phyloP scores from a whole-genome alignment of 2,888 invertebrate genomes.

The Podotricha telesiphe region DNA sequence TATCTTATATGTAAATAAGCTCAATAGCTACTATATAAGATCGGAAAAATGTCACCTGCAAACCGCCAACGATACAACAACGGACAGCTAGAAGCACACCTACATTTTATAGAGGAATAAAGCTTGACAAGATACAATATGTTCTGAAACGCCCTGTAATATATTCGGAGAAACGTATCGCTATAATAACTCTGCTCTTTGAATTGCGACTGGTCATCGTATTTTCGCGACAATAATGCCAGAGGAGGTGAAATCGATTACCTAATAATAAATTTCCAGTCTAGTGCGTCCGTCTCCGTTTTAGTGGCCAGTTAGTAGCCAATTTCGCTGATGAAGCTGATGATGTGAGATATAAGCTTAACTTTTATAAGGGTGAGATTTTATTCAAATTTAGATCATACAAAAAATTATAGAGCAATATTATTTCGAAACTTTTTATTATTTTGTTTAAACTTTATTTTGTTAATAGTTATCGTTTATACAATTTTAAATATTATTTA shows the following conservation, averaged over 20 bases:
- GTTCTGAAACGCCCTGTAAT: constrained; percentile 38
- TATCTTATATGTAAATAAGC: neutral
- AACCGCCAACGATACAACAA: constrained; percentile 9
- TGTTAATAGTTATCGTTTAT: no score
- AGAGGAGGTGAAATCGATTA: constrained; percentile 41
- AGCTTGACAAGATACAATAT: constrained; percentile 37
- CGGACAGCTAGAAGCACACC: constrained; percentile 13
- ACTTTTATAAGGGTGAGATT: neutral
- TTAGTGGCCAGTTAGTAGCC: constrained; percentile 15
- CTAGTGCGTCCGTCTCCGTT: constrained; percentile 34
- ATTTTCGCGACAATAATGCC: constrained; percentile 42
- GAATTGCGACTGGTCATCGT: constrained; percentile 38
- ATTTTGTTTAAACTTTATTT: neutral
- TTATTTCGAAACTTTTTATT: neutral
- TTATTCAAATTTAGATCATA: neutral
- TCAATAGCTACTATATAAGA: constrained; percentile 6
- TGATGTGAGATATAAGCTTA: neutral
- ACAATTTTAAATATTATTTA: no score
- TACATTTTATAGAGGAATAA: constrained; percentile 29
- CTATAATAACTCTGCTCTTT: constrained; percentile 45
- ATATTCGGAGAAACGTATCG: constrained; percentile 43
- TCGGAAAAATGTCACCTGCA: constrained; percentile 22
- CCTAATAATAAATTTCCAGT: constrained; percentile 44
- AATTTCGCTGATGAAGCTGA: constrained; percentile 22
- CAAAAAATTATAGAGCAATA: neutral